Evolutionary conservation across 2,797 vertebrate genomes (phyloP), one percentile per base, ranked within the genome.

Genomic region (Anguilla pacifica): DNA sequence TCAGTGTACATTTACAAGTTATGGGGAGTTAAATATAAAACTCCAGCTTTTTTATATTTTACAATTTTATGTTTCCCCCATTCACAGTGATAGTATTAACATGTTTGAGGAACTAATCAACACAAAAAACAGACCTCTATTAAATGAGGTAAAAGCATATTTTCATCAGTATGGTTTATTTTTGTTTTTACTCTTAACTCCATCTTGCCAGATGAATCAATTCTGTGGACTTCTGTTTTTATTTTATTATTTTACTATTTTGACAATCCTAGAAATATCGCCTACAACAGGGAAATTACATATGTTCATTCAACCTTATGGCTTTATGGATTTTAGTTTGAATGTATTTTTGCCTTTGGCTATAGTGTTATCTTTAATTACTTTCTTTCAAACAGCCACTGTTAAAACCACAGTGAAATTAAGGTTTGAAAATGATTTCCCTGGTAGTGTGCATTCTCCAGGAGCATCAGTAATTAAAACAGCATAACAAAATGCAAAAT

Each of bases 311-410:
- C 61, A 86, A 74, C 67, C 85, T 19, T 70, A 72, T 46, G 49
- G 85, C 46, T 70, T 67, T 72, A 72, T 86, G 85, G 61, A 72
- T 72, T 86, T 86, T 74, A 61, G 35, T 85, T 85, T 85, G 83
- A 84, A 84, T 55, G 81, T 61, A 35, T 89, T 57, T 89, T 86
- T 89, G 87, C 86, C 89, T 64, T 87, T 72, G 53, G 64, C 86
- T 90, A 49, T 84, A 51, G 85, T 89, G 87, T 87, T 86, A 83
- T 88, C 86, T 90, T 90, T 90, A 91, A 90, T 91, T 90, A 90
- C 89, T 85, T 90, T 88, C 85, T 67, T 86, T 35, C 85, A 88
- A 61, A 91, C 86, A 55, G 86, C 88, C 88, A 89, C 89, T 83
- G 86, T 83, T 77, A 86, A 85, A 91, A 89, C 64, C 88, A 87